These are phyloP conservation scores for Bugula neritina DNA, from an alignment of 2,888 invertebrate genomes.

Conservation along the genomic window DNA sequence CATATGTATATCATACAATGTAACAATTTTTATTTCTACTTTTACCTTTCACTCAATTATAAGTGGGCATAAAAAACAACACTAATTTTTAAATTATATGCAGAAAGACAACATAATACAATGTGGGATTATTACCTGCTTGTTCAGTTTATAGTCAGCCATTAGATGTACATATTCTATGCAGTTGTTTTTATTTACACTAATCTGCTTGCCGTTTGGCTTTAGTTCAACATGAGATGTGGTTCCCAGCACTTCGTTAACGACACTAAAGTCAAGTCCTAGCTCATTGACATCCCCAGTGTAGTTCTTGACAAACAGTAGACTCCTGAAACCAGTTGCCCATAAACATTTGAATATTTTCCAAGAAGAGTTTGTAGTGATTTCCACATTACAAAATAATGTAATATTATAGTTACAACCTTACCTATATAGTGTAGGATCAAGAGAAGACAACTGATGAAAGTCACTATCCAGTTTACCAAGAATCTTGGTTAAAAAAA, in stretches of 20 bases:
- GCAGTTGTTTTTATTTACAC: conserved; percentile 83
- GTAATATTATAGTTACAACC: no score
- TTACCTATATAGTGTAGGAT: conserved; percentile 75
- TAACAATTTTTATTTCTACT: no score
- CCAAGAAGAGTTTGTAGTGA: no score
- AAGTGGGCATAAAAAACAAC: no score
- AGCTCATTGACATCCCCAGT: conserved; percentile 75
- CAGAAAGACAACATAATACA: no score
- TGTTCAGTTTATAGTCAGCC: conserved; percentile 91
- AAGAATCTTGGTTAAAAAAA: conserved; percentile 82
- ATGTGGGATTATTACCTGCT: no score
- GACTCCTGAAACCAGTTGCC: conserved; percentile 62
- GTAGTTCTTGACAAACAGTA: conserved; percentile 79
- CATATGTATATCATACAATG: no score
- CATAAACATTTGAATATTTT: no score
- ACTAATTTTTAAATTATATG: no score
- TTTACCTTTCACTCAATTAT: no score
- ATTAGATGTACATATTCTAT: conserved; percentile 94
- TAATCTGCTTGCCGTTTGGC: conserved; percentile 79
- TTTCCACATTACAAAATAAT: no score
- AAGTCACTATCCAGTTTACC: conserved; percentile 71
- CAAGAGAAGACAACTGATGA: conserved; percentile 86
- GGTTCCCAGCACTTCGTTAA: conserved; percentile 65
- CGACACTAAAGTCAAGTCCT: conserved; percentile 83
- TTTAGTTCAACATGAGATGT: conserved; percentile 78